Base-by-base conservation (phyloP, 2,797 vertebrate species). In the Mionectes olivaceus region DNA sequence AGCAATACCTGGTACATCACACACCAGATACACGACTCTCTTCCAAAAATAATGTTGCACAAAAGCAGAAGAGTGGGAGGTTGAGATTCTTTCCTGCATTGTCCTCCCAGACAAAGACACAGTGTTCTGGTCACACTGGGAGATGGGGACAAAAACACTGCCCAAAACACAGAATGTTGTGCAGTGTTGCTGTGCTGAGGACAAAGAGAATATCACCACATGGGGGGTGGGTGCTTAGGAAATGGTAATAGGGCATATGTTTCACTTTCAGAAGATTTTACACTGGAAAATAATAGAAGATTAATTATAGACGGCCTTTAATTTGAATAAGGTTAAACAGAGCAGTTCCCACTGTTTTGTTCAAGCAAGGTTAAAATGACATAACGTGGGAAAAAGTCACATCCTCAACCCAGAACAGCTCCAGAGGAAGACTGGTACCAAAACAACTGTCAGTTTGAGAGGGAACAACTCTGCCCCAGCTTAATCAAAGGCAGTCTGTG, bases 31-130 rank as follows among this genome's bases (percentile, higher is more conserved):
- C 32, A 5, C 0, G 3, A 50, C 13, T 37, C 9, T 85, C 41
- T 37, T 6, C 47, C 28, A 79, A n/a, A 57, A 73, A 50, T 11
- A 47, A 83, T 47, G 43, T 6, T 56, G 35, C 55, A 89, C 83
- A 50, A 39, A 23, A 80, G 61, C 3, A 1, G 39, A 43, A 50
- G 2, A 2, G 17, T 49, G 77, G 23, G 22, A 57, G 52, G 74
- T 7, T 60, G 69, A 53, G 30, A 9, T 32, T 68, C 33, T 64
- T 67, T 57, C 64, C 65, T 56, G 61, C 83, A 83, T 88, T 91
- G 89, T 94, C 35, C 61, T 37, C 15, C 22, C 79, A 80, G 57
- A 94, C 91, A 96, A 94, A 94, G 79, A n/a, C 69, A 46, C 32
- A 78, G 73, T 69, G 64, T 92, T 49, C 49, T 65, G 32, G 30